phyloP scores from a whole-genome alignment of 2,888 invertebrate genomes.

The Lymantria dispar region DNA sequence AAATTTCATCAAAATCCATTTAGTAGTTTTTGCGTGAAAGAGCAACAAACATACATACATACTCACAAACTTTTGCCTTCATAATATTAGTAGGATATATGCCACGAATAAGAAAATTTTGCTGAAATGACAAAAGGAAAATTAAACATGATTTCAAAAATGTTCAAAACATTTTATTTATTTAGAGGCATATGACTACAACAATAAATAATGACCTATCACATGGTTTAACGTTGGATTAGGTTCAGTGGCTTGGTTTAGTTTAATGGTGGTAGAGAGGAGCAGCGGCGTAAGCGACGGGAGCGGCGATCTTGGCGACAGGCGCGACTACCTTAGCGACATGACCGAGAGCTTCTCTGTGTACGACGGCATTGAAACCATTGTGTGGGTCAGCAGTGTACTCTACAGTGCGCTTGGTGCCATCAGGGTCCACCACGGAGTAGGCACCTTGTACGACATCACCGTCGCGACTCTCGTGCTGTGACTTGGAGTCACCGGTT shows the following conservation, averaged over 20 bases:
- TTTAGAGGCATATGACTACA: slow-evolving; percentile 1
- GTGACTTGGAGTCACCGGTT: slow-evolving; percentile 71
- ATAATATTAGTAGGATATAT: no score
- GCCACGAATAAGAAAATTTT: no score
- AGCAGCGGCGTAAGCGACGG: slow-evolving; percentile 33
- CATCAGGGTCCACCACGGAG: slow-evolving; percentile 77
- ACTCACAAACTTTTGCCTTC: no score
- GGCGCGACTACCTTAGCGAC: slow-evolving; percentile 43
- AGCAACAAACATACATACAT: no score
- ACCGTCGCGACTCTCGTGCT: slow-evolving; percentile 78
- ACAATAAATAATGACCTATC: slow-evolving; percentile 12
- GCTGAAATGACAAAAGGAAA: background rate
- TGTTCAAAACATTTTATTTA: slow-evolving; percentile 1
- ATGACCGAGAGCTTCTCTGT: slow-evolving; percentile 54
- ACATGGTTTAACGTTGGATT: slow-evolving; percentile 13
- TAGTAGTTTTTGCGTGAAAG: no score
- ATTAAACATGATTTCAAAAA: background rate
- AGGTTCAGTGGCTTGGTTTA: slow-evolving; percentile 3
- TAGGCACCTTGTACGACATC: slow-evolving; percentile 78
- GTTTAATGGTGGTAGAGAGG: slow-evolving; percentile 73
- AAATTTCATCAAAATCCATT: no score
- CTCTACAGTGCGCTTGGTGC: slow-evolving; percentile 76
- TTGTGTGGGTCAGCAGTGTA: slow-evolving; percentile 73
- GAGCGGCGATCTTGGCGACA: slow-evolving; percentile 24
- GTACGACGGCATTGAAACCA: slow-evolving; percentile 75